Base-by-base conservation (phyloP, 1,140 invertebrate genomes). In the Gonatopus flavifemur region DNA sequence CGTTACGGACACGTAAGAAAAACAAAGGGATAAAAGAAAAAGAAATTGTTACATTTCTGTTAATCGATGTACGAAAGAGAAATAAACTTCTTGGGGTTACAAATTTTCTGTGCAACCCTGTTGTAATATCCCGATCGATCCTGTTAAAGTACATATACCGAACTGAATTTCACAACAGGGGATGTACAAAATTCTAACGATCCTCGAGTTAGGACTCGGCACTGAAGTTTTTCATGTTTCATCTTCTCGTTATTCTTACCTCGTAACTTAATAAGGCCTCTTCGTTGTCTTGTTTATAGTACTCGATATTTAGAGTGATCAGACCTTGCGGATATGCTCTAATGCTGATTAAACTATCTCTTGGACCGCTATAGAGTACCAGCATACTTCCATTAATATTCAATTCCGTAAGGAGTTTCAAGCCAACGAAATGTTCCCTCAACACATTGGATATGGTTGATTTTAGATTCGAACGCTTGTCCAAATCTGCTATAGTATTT, bases 271-370 rank as follows among this genome's bases (percentile, higher is more conserved):
- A 78, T 39, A 88, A 64, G 22, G 86, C 83, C 53, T 87, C 83
- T 60, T 89, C 86, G 47, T 82, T 82, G 33, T 89, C 87, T 28
- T 80, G 81, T 66, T 88, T 85, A 65, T 85, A 91, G 80, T 89
- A 91, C 70, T 91, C 89, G 67, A 91, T 84, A 69, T 90, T 91
- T 57, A 91, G 70, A 19, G 89, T 90, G 33, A 91, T 78, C 30
- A 90, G 72, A 28, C 89, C 88, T 62, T 88, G 83, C 15, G 81
- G 78, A 60, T 87, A 90, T 49, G 87, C 81, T 72, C 88, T 81
- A 12, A 88, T 79, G 12, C 84, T 87, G n/a, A 89, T 81, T 2
- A 88, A 78, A 41, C 82, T 83, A 28, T 84, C 84, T 62, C 80
- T 81, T 41, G 87, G 86, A 46, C 87, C 87, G 19, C 83, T 83